Evolutionary conservation across 2,113 vertebrate genomes (phyloP).

Genomic region (Lophotis ruficrista): DNA sequence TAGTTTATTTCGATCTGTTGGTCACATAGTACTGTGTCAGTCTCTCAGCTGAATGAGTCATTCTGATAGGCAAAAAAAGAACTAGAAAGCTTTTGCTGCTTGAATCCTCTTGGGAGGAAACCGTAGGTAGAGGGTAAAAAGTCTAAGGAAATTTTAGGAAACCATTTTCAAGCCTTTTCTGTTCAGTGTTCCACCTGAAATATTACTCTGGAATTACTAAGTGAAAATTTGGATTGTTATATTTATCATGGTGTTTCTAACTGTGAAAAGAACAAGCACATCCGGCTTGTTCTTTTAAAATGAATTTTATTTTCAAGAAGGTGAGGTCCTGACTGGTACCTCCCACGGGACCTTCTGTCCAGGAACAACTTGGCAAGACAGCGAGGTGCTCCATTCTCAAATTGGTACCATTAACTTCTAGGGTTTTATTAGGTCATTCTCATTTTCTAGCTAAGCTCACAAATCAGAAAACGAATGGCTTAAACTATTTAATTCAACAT

Average conservation of each 20-base stretch:
- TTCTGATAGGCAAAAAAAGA: not conserved
- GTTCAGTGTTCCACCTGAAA: not conserved
- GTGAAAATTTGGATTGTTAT: not conserved
- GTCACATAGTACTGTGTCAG: too few species aligned
- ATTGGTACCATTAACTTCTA: not conserved
- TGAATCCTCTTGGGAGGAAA: not conserved
- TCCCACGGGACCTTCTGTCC: not conserved
- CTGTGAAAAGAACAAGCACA: not conserved
- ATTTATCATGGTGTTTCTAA: not conserved
- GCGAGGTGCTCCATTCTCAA: not conserved
- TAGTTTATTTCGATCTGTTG: too few species aligned
- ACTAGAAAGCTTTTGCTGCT: not conserved
- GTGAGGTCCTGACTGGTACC: not conserved
- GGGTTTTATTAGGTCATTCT: not conserved
- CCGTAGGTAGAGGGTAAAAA: not conserved
- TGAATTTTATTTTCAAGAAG: not conserved
- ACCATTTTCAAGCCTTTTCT: not conserved
- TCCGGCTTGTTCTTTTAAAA: not conserved
- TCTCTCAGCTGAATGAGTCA: too few species aligned
- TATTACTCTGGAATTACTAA: not conserved
- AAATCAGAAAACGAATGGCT: not conserved
- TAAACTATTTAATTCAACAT: not conserved
- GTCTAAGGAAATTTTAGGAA: not conserved
- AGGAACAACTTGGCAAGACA: not conserved
- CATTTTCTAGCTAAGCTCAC: not conserved